phyloP scores from a whole-genome alignment of 2,113 vertebrate genomes.

The Saguinus midas region DNA sequence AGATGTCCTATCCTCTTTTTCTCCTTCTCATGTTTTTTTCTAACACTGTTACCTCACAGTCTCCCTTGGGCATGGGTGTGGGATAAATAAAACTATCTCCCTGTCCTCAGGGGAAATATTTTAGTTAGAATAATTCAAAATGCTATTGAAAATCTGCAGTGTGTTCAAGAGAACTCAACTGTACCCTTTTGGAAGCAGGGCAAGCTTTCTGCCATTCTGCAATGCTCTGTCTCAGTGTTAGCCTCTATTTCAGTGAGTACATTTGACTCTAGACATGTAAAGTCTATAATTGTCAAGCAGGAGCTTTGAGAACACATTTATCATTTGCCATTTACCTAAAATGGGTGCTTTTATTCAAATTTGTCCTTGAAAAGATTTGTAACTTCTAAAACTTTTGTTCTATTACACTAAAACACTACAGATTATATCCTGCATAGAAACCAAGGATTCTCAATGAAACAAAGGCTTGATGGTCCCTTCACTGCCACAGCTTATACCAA shows the following conservation, averaged over 20 bases:
- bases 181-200: background rate
- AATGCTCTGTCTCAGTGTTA: background rate
- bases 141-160: background rate
- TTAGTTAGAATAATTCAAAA: background rate
- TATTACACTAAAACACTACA: background rate
- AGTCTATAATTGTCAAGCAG: background rate
- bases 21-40: background rate
- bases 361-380: background rate
- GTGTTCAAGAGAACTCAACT: background rate
- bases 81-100: background rate
- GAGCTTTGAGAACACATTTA: background rate
- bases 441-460: background rate
- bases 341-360: conserved; percentile 40
- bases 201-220: background rate
- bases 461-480: background rate
- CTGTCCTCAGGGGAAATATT: background rate
- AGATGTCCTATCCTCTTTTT: background rate
- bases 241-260: background rate
- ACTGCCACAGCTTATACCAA: background rate
- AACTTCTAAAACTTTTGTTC: background rate
- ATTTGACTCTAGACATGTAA: background rate
- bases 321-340: background rate
- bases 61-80: background rate
- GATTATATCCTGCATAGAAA: background rate
- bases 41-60: background rate